phyloP scores from a whole-genome alignment of 2,888 invertebrate species.

The Aspidiotus destructor region DNA sequence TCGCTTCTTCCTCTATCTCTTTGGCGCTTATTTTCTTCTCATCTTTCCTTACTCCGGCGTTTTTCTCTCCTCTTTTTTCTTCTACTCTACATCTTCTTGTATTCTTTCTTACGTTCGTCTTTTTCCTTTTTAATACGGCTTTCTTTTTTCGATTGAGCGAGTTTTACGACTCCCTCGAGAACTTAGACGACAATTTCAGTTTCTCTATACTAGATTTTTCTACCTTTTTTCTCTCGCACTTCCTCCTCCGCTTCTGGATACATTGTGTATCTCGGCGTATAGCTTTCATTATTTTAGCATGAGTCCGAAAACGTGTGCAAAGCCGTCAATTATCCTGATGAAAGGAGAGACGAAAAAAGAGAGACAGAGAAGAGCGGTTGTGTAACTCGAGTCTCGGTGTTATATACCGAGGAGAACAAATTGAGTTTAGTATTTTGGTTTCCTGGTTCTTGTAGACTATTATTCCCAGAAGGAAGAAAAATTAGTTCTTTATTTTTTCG shows the following conservation, averaged over 20 bases:
- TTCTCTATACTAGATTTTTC: conserved; percentile 7
- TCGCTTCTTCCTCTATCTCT: not conserved
- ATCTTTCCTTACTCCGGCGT: no score
- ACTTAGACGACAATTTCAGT: conserved; percentile 19
- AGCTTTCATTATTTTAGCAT: not conserved
- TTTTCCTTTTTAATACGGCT: not conserved
- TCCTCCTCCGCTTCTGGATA: not conserved
- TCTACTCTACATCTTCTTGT: not conserved
- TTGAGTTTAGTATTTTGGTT: conserved; percentile 14
- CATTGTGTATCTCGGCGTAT: not conserved
- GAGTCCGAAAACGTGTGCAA: conserved; percentile 12
- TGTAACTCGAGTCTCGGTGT: conserved; percentile 5
- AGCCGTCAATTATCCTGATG: conserved; percentile 25
- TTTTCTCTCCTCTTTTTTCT: no score
- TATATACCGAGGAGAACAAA: conserved; percentile 17
- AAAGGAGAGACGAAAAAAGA: not conserved
- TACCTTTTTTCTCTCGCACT: conserved; percentile 7
- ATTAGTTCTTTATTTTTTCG: conserved; percentile 19
- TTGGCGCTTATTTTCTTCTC: no score
- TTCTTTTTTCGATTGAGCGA: conserved; percentile 20
- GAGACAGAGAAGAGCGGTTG: not conserved
- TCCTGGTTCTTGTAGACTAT: not conserved
- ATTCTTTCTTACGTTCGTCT: not conserved
- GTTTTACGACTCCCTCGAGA: conserved; percentile 26
- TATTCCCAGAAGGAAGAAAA: conserved; percentile 20